Conservation (phyloP, 2,113 vertebrate species). For the Myodes glareolus region DNA sequence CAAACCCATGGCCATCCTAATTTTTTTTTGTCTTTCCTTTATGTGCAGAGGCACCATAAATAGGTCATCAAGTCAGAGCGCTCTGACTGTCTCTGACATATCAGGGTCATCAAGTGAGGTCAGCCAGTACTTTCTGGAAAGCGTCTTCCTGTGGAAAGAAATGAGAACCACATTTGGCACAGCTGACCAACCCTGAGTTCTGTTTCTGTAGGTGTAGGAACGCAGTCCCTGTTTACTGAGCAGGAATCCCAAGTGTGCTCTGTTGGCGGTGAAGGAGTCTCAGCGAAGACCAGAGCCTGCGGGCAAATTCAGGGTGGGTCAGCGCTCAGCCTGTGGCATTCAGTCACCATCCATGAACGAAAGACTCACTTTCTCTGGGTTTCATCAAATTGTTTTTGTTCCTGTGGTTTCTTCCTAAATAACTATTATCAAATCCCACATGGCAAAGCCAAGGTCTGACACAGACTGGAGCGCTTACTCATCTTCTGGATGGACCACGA, state of each 20-base stretch:
- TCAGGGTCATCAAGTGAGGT: background rate
- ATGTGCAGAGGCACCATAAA: background rate
- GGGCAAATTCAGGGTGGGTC: background rate
- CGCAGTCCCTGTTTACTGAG: rapidly evolving
- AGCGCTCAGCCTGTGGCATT: background rate
- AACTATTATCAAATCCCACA: conserved; percentile 62
- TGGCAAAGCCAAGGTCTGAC: conserved; percentile 1
- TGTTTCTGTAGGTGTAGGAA: background rate
- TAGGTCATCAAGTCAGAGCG: background rate
- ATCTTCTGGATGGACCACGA: background rate
- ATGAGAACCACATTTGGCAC: background rate
- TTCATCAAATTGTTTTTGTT: conserved; percentile 74
- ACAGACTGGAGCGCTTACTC: background rate
- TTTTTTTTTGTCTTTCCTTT: background rate
- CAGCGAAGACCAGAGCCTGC: background rate
- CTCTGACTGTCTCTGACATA: background rate
- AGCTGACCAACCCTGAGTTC: background rate
- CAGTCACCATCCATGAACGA: background rate
- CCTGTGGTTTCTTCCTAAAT: conserved; percentile 75
- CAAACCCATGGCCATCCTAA: background rate
- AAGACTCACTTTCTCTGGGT: conserved; percentile 55
- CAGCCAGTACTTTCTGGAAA: background rate
- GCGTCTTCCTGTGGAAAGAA: background rate
- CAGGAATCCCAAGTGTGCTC: background rate
- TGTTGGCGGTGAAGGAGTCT: background rate